A percentile compares a stretch with the other conserved stretches of the same genome.
These are phyloP conservation scores for Akabosia matsudoensis DNA, from an alignment of 1,140 invertebrate genomes.

Conservation along the genomic window DNA sequence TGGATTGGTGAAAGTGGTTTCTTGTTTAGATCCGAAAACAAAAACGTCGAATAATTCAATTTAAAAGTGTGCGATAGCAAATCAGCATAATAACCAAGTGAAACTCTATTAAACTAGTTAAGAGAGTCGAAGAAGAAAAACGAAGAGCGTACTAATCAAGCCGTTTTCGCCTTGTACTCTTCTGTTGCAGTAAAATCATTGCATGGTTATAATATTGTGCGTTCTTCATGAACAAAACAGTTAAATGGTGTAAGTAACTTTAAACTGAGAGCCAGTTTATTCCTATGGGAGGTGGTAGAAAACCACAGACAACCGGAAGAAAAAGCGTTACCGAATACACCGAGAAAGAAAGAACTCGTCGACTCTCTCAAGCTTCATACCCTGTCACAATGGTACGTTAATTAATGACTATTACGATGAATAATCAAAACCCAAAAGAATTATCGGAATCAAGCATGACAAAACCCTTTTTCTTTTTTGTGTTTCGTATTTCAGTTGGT, in stretches of 20 bases:
- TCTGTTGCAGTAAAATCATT: too few relatives aligned
- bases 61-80: too few relatives aligned
- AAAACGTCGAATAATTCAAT: too few relatives aligned
- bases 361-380: constrained; percentile 41
- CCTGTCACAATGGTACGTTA: constrained; percentile 45
- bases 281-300: constrained; percentile 41
- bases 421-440: neutral
- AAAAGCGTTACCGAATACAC: constrained; percentile 40
- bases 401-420: too few relatives aligned
- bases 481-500: constrained; percentile 42
- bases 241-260: neutral
- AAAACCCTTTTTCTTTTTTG: neutral
- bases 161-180: too few relatives aligned
- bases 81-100: too few relatives aligned
- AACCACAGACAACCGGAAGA: constrained; percentile 43
- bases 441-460: neutral
- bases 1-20: too few relatives aligned
- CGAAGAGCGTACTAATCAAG: too few relatives aligned
- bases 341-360: constrained; percentile 43
- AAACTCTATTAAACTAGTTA: too few relatives aligned
- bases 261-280: neutral
- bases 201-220: too few relatives aligned
- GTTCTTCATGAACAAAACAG: neutral
- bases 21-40: too few relatives aligned
- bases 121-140: too few relatives aligned